Percentiles rank a stretch among this genome's conserved stretches.
These are phyloP conservation scores for Lathamus discolor DNA, from an alignment of 2,113 vertebrate species.

Conservation along the genomic window DNA sequence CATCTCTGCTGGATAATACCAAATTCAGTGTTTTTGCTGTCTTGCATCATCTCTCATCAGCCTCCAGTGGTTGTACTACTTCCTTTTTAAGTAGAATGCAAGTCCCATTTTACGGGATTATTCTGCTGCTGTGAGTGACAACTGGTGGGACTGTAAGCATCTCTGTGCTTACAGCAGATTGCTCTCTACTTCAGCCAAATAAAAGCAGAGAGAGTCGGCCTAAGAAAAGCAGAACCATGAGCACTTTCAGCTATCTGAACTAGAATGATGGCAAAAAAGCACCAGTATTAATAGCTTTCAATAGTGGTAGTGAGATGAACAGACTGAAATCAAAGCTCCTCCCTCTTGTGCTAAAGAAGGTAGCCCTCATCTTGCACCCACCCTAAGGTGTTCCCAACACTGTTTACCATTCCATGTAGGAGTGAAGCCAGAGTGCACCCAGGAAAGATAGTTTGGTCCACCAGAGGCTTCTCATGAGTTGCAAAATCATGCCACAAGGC, in stretches of 20 bases:
- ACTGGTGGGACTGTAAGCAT: background rate
- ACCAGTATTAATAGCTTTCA: background rate
- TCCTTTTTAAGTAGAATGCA: background rate
- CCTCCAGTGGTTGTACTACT: background rate
- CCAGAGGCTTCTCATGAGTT: background rate
- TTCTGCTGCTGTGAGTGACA: background rate
- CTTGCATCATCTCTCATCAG: background rate
- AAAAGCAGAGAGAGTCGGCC: background rate
- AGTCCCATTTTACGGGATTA: background rate
- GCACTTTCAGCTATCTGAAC: background rate
- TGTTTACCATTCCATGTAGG: background rate
- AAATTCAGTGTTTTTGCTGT: background rate
- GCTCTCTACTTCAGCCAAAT: background rate
- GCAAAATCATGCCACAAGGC: fast-evolving
- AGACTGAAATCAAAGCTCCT: background rate
- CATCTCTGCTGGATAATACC: background rate
- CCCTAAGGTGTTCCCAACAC: background rate
- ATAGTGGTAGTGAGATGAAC: background rate
- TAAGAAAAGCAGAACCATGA: background rate
- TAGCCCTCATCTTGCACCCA: background rate
- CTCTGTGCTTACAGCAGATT: background rate
- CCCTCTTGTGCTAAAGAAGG: background rate
- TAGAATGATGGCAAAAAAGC: background rate
- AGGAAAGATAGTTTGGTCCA: background rate
- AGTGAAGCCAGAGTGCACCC: background rate